Evolutionary conservation across 1,140 invertebrate species (phyloP), one percentile per base, ranked within the genome.

Genomic region (Oncopeltus fasciatus): DNA sequence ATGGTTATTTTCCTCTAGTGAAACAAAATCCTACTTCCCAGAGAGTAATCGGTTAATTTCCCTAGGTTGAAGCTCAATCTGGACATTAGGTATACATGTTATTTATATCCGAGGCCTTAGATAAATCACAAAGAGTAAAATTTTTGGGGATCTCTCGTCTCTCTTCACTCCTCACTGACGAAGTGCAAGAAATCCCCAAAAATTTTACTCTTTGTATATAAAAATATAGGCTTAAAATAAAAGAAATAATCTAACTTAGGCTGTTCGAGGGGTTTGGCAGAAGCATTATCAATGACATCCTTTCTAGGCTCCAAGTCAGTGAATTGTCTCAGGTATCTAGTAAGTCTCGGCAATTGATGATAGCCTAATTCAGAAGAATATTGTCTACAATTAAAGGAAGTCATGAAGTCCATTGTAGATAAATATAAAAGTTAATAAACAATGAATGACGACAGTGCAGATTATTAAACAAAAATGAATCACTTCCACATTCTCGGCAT

Each of bases 321-420:
- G 49, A 65, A 67, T 46, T 66, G 65, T 58, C 70, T 62, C 24
- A 71, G 61, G 27, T 65, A 68, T 51, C 70, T 61, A 1, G 70
- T 65, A 28, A 71, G 65, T 38, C 70, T 62, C 20, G 70, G 70
- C 47, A 68, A 63, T 27, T 67, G 64, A 8, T 47, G 20, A 18
- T 14, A 3, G 21, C 26, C 49, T 26, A 53, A 3, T 26, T 24
- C 26, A 21, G 49, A 53, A 26, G 49, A 53, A 27, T 8, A 53
- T 12, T 24, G 18, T 26, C 26, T 53, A 24, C 49, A 53, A 12
- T 53, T 24, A 53, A 53, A 24, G 2, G 49, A 8, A 9, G 49
- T 24, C 18, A 53, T 53, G 8, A 53, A 21, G 26, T 53, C 49
- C 49, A 53, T 53, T 46, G 18, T 46, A 46, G 21, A 46, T 46